Evolutionary conservation across 2,888 invertebrate species (phyloP).

Genomic region (Acleris literana): DNA sequence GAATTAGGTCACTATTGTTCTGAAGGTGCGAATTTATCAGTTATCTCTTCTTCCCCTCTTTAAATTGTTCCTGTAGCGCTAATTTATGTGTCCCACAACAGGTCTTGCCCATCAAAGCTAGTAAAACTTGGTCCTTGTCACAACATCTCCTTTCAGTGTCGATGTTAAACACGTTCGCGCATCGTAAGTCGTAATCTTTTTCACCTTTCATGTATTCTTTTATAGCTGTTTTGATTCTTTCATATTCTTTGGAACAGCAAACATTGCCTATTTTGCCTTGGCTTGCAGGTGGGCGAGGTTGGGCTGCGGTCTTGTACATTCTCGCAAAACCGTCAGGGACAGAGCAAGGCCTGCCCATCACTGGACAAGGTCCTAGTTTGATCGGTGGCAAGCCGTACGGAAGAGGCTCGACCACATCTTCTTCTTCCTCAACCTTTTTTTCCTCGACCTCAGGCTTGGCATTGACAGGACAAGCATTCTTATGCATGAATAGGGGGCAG

Average conservation of each 20-base stretch:
- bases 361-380: conserved; percentile 74
- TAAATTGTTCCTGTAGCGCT: too few species aligned
- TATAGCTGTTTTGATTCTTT: conserved; percentile 73
- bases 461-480: conserved; percentile 66
- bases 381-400: conserved; percentile 77
- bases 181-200: conserved; percentile 68
- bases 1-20: too few species aligned
- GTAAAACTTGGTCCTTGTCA: conserved; percentile 69
- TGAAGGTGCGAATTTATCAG: too few species aligned
- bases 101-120: conserved; percentile 63
- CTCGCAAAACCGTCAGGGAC: conserved; percentile 75
- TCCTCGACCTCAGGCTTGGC: conserved; percentile 61
- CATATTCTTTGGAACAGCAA: conserved; percentile 76
- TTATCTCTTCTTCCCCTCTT: conserved; percentile 47
- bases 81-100: conserved; percentile 75
- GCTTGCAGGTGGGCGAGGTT: conserved; percentile 64
- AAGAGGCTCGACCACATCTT: conserved; percentile 66
- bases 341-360: conserved; percentile 73
- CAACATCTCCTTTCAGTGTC: conserved; percentile 76
- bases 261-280: conserved; percentile 73
- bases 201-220: conserved; percentile 70
- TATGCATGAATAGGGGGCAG: conserved; percentile 73
- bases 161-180: conserved; percentile 68
- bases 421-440: conserved; percentile 65
- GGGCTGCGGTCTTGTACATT: conserved; percentile 70